A percentile compares a stretch with the other conserved stretches of the same genome.
These are phyloP conservation scores for Shargacucullia verbasci DNA, from an alignment of 2,888 invertebrate genomes.

Conservation along the genomic window DNA sequence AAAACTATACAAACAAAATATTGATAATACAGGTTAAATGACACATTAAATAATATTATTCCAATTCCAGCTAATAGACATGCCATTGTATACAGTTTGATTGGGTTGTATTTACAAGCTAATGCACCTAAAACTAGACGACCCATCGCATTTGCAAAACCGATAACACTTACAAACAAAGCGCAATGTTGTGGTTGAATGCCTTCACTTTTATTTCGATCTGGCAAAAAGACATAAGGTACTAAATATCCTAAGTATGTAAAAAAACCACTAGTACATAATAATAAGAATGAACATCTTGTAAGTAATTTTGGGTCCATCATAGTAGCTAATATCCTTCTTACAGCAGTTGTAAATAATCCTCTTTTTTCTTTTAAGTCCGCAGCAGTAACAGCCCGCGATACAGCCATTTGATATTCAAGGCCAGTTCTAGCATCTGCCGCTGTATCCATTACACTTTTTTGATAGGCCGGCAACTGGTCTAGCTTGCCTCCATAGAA, in stretches of 20 bases:
- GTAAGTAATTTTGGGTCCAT: constrained; percentile 78
- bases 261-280: constrained; percentile 72
- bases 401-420: constrained; percentile 84
- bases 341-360: constrained; percentile 77
- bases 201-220: constrained; percentile 71
- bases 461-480: constrained; percentile 76
- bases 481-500: constrained; percentile 80
- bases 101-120: constrained; percentile 71
- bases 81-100: constrained; percentile 63
- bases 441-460: constrained; percentile 71
- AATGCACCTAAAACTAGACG: constrained; percentile 71
- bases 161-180: constrained; percentile 78
- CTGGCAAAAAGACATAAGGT: constrained; percentile 78
- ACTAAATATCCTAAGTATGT: constrained; percentile 76
- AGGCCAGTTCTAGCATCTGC: constrained; percentile 74
- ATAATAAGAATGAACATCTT: constrained; percentile 71
- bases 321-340: constrained; percentile 83
- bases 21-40: constrained; percentile 74
- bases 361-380: constrained; percentile 78
- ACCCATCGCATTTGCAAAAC: constrained; percentile 74
- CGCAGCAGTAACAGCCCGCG: constrained; percentile 76
- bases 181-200: constrained; percentile 68
- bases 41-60: constrained; percentile 72
- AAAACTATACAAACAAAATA: constrained; percentile 72
- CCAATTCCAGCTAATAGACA: constrained; percentile 67